Evolutionary conservation across 2,888 invertebrate genomes (phyloP).

Genomic region (Eilema depressum): DNA sequence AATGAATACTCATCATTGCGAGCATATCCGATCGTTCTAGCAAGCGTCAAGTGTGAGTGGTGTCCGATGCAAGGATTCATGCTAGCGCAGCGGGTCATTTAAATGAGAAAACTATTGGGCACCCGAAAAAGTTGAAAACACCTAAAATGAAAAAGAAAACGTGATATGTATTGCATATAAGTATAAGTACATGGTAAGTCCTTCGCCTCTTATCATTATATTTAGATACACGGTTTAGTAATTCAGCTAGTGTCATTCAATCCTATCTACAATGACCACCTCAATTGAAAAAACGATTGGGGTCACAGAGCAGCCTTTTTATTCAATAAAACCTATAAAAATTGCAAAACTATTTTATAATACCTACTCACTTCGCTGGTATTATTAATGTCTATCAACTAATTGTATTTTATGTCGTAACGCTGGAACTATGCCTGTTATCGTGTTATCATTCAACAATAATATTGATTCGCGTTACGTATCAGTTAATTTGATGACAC

Average conservation of each 20-base stretch:
- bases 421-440: neutral
- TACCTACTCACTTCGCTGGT: neutral
- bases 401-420: neutral
- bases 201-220: slow-evolving; percentile 60
- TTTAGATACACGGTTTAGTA: neutral
- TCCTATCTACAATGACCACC: neutral
- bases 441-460: slow-evolving; percentile 14
- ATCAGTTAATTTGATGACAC: slow-evolving; percentile 10
- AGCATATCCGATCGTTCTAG: slow-evolving; percentile 81
- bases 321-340: neutral
- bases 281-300: neutral
- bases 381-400: slow-evolving; percentile 1
- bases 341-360: slow-evolving; percentile 1
- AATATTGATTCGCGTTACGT: slow-evolving; percentile 17
- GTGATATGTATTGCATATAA: slow-evolving; percentile 78
- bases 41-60: slow-evolving; percentile 77
- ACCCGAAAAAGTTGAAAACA: slow-evolving; percentile 87
- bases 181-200: slow-evolving; percentile 54
- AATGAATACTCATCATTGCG: slow-evolving; percentile 86
- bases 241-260: neutral
- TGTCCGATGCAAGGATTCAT: slow-evolving; percentile 76
- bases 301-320: neutral
- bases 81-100: slow-evolving; percentile 82
- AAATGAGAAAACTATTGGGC: slow-evolving; percentile 87
- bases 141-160: slow-evolving; percentile 86